Evolutionary conservation across 2,113 vertebrate species (phyloP).

Genomic region (Alethe castanea): DNA sequence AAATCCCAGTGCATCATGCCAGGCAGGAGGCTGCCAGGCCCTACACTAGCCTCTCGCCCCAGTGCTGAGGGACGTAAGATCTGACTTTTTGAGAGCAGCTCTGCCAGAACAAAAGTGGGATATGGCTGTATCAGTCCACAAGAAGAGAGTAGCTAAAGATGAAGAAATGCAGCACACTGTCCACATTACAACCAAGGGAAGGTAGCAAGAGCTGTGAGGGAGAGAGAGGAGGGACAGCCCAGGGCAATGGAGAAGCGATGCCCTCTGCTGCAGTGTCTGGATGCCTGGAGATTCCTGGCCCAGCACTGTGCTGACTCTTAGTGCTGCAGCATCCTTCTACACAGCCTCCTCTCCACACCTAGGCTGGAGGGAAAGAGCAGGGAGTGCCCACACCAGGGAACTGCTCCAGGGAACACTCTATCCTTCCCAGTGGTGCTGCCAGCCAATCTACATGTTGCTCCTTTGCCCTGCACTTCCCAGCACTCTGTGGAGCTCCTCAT

Average conservation of each 20-base stretch:
- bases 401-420: not conserved
- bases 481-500: not conserved
- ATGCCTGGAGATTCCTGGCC: not conserved
- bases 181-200: not conserved
- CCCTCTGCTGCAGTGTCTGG: not conserved
- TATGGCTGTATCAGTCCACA: not conserved
- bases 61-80: not conserved
- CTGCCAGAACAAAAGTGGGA: not conserved
- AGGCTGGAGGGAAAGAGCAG: not conserved
- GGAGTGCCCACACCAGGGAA: not conserved
- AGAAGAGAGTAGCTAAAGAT: not conserved
- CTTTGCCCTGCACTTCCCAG: not conserved
- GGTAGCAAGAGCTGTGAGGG: not conserved
- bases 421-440: not conserved
- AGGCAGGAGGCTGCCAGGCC: not conserved
- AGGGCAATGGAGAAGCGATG: not conserved
- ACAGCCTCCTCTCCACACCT: not conserved
- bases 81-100: not conserved
- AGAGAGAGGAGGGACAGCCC: not conserved
- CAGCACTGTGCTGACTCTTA: not conserved
- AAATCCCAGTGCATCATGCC: not conserved
- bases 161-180: not conserved
- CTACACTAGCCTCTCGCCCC: rapidly evolving
- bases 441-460: not conserved
- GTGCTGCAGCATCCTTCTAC: not conserved